Base-by-base conservation (phyloP, 2,797 vertebrate genomes). In the Muscicapa comitata region DNA sequence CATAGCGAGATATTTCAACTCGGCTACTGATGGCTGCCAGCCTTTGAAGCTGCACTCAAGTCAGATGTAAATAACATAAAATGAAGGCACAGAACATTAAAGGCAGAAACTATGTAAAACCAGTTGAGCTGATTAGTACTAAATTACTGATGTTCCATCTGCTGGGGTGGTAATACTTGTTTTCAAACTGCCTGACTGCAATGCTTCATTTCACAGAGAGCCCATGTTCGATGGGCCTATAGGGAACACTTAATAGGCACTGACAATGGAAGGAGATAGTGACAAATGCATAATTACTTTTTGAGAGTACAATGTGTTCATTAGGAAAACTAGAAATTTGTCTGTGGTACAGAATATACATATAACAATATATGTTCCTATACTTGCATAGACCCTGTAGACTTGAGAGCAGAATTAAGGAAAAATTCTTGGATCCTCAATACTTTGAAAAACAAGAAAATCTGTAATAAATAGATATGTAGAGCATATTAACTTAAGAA, bases 131-230 rank as follows among this genome's bases (percentile, higher is more conserved):
- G 85, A 97, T 97, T 95, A 96, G 85, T 79, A 94, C 82, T 91
- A 95, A 96, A 96, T 98, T 97, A 96, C 95, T 79, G 81, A 94
- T 96, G 91, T 94, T 96, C 92, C 93, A 97, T 98, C 96, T 97
- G 95, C 68, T 68, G 23, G 67, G 61, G 71, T 94, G 62, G 89
- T 76, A 94, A 95, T 94, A 84, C 65, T 93, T 95, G 95, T 94
- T 93, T 96, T 93, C 88, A 62, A 96, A 96, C 57, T 93, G 77
- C 71, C 45, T 94, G 71, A 81, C 65, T 86, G 68, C 54, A 96
- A 88, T 96, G 85, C 87, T 96, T 97, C 91, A 92, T 94, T 97
- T 97, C 96, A 88, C 93, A 86, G 93, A 92, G 43, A 88, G 42
- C 31, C 67, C 54, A 28, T 92, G 86, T 88, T 97, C 17, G 8